phyloP scores from a whole-genome alignment of 2,113 vertebrate species.

The Rhea pennata region DNA sequence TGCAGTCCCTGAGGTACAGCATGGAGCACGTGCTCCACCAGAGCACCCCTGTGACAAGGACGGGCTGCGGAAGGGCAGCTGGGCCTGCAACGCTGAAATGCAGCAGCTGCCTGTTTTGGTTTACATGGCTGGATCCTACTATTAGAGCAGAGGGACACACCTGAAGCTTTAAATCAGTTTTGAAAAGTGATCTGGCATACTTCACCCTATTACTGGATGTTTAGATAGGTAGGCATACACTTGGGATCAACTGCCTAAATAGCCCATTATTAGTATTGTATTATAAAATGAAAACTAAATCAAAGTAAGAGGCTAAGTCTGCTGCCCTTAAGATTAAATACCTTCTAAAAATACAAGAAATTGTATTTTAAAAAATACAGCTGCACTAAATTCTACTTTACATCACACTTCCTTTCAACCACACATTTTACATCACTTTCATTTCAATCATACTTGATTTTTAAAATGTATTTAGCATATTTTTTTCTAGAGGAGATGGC shows the following conservation, averaged over 20 bases:
- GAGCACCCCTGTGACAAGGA: not conserved
- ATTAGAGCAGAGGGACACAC: not conserved
- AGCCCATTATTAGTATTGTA: not conserved
- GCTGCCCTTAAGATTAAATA: not conserved
- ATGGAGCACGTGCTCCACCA: not conserved
- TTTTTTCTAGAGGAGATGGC: not conserved
- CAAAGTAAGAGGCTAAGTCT: not conserved
- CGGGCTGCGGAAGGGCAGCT: not conserved
- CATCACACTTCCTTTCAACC: not conserved
- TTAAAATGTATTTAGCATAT: not conserved
- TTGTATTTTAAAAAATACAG: not conserved
- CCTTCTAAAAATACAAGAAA: not conserved
- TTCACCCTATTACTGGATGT: not conserved
- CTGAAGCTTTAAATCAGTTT: not conserved
- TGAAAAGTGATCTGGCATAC: accelerated
- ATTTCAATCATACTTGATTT: not conserved
- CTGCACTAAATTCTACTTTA: not conserved
- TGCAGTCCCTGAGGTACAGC: not conserved
- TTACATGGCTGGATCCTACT: not conserved
- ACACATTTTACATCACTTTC: not conserved
- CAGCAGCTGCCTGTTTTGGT: constrained; percentile 12
- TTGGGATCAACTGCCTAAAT: not conserved
- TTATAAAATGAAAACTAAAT: not conserved
- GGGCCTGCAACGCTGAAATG: not conserved
- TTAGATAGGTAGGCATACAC: not conserved